Conservation (phyloP, 1,140 invertebrate species). For the Harpegnathos saltator region DNA sequence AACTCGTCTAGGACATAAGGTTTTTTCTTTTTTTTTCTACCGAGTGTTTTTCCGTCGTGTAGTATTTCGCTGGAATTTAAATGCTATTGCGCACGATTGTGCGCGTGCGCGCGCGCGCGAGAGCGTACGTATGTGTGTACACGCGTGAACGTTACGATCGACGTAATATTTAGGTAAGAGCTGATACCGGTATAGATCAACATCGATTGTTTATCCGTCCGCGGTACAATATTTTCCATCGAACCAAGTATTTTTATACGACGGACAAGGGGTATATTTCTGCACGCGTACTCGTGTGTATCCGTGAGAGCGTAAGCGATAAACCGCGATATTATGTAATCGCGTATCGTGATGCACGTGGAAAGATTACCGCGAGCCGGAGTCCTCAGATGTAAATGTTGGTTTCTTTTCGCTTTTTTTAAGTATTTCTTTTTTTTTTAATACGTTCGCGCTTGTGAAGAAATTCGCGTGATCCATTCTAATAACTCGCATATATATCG, state of each 20-base stretch:
- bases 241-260: slow-evolving; percentile 38
- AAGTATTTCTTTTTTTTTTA: too few species aligned
- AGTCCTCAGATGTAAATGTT: slow-evolving; percentile 43
- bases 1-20: too few species aligned
- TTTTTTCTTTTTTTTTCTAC: too few species aligned
- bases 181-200: slow-evolving; percentile 54
- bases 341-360: slow-evolving; percentile 28
- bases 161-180: slow-evolving; percentile 58
- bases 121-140: background rate
- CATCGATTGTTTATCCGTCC: slow-evolving; percentile 57
- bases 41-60: slow-evolving; percentile 20
- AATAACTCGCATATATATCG: too few species aligned
- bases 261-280: slow-evolving; percentile 40
- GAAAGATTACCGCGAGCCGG: slow-evolving; percentile 37
- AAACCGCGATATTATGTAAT: slow-evolving; percentile 44
- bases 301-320: slow-evolving; percentile 12
- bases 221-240: slow-evolving; percentile 49
- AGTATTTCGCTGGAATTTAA: slow-evolving; percentile 23
- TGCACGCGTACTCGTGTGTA: background rate
- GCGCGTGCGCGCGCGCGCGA: too few species aligned
- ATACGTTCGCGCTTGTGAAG: too few species aligned
- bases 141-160: slow-evolving; percentile 3
- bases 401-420: too few species aligned
- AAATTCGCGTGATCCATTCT: too few species aligned
- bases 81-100: slow-evolving; percentile 5